phyloP scores from a whole-genome alignment of 64 coral and sea anemone species.

The Actinia equina region DNA sequence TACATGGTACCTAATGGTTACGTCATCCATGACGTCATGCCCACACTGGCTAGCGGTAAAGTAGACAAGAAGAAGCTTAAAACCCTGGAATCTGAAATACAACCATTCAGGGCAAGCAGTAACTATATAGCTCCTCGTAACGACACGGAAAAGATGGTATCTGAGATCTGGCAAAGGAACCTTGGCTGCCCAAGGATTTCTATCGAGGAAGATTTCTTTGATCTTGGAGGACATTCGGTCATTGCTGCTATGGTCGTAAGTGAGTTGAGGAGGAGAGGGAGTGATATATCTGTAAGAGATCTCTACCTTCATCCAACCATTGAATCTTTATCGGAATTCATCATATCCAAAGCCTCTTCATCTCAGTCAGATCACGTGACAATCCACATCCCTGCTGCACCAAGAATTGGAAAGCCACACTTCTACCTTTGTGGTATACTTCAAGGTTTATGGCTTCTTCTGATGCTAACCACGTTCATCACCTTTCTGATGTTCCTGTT shows the following conservation, averaged over 20 bases:
- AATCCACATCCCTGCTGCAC: not conserved
- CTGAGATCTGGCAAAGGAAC: not conserved
- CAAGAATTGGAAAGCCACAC: not conserved
- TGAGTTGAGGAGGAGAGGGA: not conserved
- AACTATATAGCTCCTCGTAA: not conserved
- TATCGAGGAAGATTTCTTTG: not conserved
- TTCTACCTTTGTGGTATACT: not conserved
- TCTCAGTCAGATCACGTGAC: not conserved
- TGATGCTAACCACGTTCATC: not conserved
- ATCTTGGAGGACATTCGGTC: slow-evolving; percentile 5
- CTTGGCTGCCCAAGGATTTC: not conserved
- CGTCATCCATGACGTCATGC: slow-evolving; percentile 4
- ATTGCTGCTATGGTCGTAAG: not conserved
- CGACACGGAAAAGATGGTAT: not conserved
- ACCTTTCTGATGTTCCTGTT: not conserved
- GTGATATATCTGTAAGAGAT: slow-evolving; percentile 2
- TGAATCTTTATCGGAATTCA: not conserved
- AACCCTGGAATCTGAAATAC: not conserved
- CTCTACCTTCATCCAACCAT: not conserved
- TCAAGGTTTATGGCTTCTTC: not conserved
- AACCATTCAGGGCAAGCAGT: not conserved
- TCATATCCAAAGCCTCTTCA: not conserved
- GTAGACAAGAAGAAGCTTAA: not conserved
- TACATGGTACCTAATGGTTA: slow-evolving; percentile 18
- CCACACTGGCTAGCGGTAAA: slow-evolving; percentile 4